A percentile compares a stretch with the other conserved stretches of the same genome.
Evolutionary conservation across 2,797 vertebrate species (phyloP).

Genomic region (Chaetodon trifasciatus): DNA sequence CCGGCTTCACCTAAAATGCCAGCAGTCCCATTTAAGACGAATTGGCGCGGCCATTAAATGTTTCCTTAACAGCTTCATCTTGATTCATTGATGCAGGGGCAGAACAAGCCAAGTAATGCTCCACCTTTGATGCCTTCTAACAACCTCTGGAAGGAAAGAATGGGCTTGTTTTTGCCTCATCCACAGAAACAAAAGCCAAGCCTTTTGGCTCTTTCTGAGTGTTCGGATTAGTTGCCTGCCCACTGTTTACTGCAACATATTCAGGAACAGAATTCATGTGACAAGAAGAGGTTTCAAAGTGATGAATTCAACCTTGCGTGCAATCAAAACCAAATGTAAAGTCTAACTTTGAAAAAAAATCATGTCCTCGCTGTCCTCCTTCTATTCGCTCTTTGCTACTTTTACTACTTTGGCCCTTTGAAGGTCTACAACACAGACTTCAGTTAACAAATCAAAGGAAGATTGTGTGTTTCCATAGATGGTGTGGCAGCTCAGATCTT

Average conservation of each 20-base stretch:
- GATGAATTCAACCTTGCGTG: constrained; percentile 23
- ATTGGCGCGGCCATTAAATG: constrained; percentile 49
- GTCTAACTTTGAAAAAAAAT: constrained; percentile 1
- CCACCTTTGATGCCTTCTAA: constrained; percentile 50
- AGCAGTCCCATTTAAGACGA: constrained; percentile 48
- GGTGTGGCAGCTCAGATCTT: constrained; percentile 31
- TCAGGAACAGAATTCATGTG: constrained; percentile 32
- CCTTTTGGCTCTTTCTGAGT: constrained; percentile 38
- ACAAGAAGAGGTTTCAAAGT: constrained; percentile 22
- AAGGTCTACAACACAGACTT: constrained; percentile 26
- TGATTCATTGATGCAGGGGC: constrained; percentile 55
- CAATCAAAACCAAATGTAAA: constrained; percentile 31
- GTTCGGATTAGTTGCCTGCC: constrained; percentile 44
- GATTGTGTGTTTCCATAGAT: constrained; percentile 52
- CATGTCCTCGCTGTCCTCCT: constrained; percentile 9
- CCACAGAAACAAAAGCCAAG: constrained; percentile 58
- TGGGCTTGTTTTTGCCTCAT: constrained; percentile 44
- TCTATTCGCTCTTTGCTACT: constrained; percentile 18
- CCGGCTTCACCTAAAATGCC: constrained; percentile 45
- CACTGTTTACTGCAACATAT: constrained; percentile 59
- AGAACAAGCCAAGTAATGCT: constrained; percentile 37
- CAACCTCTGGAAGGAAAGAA: constrained; percentile 36
- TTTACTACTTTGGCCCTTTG: constrained; percentile 40
- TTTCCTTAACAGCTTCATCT: constrained; percentile 63
- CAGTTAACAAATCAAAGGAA: constrained; percentile 53